These are phyloP conservation scores for Yponomeuta evonymella DNA, from an alignment of 2,888 invertebrate species.

Conservation along the genomic window DNA sequence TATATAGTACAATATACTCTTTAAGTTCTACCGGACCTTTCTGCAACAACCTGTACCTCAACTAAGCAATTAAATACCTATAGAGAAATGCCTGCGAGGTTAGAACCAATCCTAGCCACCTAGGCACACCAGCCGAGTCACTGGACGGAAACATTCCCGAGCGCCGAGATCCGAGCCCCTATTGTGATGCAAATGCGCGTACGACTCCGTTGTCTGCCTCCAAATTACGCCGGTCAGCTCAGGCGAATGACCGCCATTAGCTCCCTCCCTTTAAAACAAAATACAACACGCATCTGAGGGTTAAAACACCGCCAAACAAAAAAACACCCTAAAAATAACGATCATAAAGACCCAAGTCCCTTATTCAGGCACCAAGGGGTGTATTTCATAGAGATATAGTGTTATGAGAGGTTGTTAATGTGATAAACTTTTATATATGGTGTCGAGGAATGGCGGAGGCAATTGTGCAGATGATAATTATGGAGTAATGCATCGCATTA, in stretches of 20 bases:
- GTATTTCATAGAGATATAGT: slow-evolving; percentile 69
- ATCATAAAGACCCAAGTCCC: neutral
- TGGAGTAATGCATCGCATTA: slow-evolving; percentile 47
- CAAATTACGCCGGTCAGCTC: slow-evolving; percentile 66
- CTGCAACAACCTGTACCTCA: no score
- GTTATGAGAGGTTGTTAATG: slow-evolving; percentile 66
- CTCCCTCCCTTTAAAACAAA: slow-evolving; percentile 66
- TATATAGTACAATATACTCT: no score
- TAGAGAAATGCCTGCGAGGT: no score
- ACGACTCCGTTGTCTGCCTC: slow-evolving; percentile 67
- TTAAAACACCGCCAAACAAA: slow-evolving; percentile 22
- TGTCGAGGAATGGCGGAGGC: slow-evolving; percentile 51
- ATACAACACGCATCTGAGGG: slow-evolving; percentile 33
- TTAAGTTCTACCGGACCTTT: no score
- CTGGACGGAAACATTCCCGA: slow-evolving; percentile 54
- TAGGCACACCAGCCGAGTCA: slow-evolving; percentile 48
- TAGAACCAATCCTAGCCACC: neutral
- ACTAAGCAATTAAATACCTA: no score
- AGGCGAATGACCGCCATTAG: slow-evolving; percentile 67
- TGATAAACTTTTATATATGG: slow-evolving; percentile 47
- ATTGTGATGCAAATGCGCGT: slow-evolving; percentile 68
- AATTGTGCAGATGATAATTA: slow-evolving; percentile 69
- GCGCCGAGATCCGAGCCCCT: slow-evolving; percentile 54
- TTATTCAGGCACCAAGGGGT: slow-evolving; percentile 38
- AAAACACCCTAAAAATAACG: slow-evolving; percentile 1